A percentile compares a stretch with the other conserved stretches of the same genome.
Evolutionary conservation across 2,797 vertebrate species (phyloP).

Genomic region (Petrocephalus sullivani): DNA sequence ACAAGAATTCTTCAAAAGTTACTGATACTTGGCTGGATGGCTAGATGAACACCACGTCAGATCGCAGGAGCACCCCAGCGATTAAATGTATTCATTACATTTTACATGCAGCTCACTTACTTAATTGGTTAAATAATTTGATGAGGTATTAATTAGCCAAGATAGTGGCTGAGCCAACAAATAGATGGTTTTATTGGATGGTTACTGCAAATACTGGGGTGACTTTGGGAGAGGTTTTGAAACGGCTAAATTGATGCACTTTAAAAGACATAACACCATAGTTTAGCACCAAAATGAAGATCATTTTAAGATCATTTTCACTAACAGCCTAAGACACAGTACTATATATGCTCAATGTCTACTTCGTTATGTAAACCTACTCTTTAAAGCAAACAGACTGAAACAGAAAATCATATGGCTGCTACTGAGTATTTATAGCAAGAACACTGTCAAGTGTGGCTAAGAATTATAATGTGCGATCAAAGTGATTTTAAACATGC

Average conservation of each 20-base stretch:
- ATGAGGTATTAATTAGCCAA: background rate
- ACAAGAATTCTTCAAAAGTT: background rate
- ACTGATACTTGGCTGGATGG: background rate
- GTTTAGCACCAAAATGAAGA: background rate
- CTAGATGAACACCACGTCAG: background rate
- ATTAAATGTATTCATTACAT: background rate
- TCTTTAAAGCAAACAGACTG: background rate
- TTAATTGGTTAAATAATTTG: background rate
- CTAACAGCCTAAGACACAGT: background rate
- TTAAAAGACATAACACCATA: background rate
- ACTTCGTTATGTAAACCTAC: background rate
- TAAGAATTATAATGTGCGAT: background rate
- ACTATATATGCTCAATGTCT: background rate
- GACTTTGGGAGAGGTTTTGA: background rate
- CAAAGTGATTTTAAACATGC: background rate
- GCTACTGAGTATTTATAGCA: background rate
- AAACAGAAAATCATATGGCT: background rate
- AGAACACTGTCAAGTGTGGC: background rate
- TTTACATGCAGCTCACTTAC: background rate
- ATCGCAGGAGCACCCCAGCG: background rate
- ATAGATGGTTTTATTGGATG: background rate
- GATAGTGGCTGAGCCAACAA: background rate
- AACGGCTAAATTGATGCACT: background rate
- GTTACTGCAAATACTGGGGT: background rate
- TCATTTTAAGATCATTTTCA: background rate